Evolutionary conservation across 2,113 vertebrate species (phyloP), one percentile per base, ranked within the genome.

Genomic region (Oenanthe oenanthe): DNA sequence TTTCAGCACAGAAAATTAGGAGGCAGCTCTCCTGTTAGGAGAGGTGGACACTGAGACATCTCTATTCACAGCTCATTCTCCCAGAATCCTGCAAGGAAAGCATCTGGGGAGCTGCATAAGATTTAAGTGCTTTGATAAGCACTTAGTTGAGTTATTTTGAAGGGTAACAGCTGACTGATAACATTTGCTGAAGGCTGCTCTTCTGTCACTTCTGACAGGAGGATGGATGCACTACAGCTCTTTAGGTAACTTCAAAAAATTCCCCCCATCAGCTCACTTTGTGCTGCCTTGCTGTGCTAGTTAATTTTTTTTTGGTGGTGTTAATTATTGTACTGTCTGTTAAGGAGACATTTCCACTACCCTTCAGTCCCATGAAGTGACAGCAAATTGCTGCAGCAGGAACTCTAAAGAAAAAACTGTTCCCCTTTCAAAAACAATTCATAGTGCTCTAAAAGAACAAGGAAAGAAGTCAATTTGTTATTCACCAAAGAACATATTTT

Each of bases 401-500:
- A 91, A 5, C 42, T 92, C 42, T 34, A 16, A 83, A 61, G 82
- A 85, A 51, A 71, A 81, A 79, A 65, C 60, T 47, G 57, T 93
- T 97, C 72, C 81, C 57, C 92, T 77, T 94, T 95, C 97, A 97
- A 97, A 98, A 61, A 81, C 97, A 94, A 97, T 85, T 96, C 92
- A 96, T 96, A 92, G 96, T 93, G 68, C 97, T 95, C 82, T 96
- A 97, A 97, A 97, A 98, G 96, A 95, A 96, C 95, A 97, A 96
- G 85, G 79, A 58, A 96, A 89, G 76, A 96, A 98, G 87, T 92
- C 80, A 96, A 96, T 98, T 98, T 97, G 96, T 97, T 97, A 97
- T 97, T 97, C 97, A 96, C 96, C 60, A 79, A 94, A 97, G 93
- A 97, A 96, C 90, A 82, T 90, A 97, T 97, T 98, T 98, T 97